phyloP scores from a whole-genome alignment of 2,797 vertebrate species.

The Iguana delicatissima region DNA sequence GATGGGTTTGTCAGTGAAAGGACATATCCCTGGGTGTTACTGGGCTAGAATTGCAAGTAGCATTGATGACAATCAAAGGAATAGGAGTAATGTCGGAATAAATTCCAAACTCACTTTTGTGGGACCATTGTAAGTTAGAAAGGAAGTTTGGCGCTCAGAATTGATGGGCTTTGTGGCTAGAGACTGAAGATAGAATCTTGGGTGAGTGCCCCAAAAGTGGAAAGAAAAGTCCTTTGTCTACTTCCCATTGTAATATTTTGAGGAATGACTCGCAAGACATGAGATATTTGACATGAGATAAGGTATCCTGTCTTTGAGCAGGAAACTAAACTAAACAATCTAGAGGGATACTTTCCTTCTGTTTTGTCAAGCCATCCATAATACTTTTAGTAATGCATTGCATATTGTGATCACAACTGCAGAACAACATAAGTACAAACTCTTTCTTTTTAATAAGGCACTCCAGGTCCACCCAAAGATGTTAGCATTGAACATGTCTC shows the following conservation, averaged over 20 bases:
- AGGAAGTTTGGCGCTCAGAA: not conserved
- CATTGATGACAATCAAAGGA: not conserved
- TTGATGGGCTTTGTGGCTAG: not conserved
- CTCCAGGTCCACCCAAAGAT: constrained; percentile 87
- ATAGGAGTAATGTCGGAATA: not conserved
- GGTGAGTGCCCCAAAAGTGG: not conserved
- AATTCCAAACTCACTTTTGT: not conserved
- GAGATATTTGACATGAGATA: not conserved
- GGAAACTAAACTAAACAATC: not conserved
- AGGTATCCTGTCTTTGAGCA: not conserved
- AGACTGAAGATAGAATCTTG: not conserved
- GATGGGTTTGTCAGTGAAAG: not conserved
- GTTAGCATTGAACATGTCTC: constrained; percentile 85
- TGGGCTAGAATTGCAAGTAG: not conserved
- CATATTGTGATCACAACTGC: not conserved
- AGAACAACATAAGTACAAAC: constrained; percentile 25
- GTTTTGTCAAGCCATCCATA: constrained; percentile 45
- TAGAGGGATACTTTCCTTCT: not conserved
- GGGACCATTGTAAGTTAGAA: not conserved
- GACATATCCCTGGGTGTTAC: not conserved
- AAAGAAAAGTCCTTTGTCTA: not conserved
- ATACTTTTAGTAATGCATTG: not conserved
- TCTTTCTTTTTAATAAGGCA: constrained; percentile 77
- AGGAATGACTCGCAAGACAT: not conserved
- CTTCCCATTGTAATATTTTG: not conserved